Evolutionary conservation across 1,140 invertebrate species (phyloP).

Genomic region (Sarcophaga bullata): DNA sequence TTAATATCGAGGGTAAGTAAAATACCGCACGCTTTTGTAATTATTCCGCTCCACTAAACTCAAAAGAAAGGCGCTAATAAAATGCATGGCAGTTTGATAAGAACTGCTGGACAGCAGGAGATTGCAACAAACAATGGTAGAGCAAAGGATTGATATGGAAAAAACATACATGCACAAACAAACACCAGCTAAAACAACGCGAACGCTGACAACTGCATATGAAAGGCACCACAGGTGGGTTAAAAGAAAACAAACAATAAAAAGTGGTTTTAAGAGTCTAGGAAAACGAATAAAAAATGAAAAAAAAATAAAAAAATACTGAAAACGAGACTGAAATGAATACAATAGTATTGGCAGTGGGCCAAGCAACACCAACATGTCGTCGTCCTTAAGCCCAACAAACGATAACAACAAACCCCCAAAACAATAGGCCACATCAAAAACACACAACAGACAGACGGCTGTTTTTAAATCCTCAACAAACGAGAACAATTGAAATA

Average conservation of each 20-base stretch:
- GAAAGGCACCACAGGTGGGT: slow-evolving; percentile 33
- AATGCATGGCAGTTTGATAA: not conserved
- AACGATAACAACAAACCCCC: not conserved
- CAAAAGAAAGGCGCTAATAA: not conserved
- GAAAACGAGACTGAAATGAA: not conserved
- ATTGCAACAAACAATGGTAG: slow-evolving; percentile 3
- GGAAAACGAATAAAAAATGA: not conserved
- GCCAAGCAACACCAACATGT: slow-evolving; percentile 18
- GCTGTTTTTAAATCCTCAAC: not conserved
- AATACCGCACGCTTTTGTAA: too few species aligned
- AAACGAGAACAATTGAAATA: not conserved
- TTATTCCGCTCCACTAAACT: too few species aligned
- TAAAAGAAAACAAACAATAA: slow-evolving; percentile 1
- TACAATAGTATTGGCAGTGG: slow-evolving; percentile 16
- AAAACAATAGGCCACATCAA: not conserved
- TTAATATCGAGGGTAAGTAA: too few species aligned
- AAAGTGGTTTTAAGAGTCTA: not conserved
- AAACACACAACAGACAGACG: not conserved
- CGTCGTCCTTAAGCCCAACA: not conserved
- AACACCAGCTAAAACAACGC: slow-evolving; percentile 25
- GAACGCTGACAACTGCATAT: slow-evolving; percentile 28
- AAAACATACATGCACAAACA: not conserved
- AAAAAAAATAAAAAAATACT: too few species aligned
- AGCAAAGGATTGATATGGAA: slow-evolving; percentile 13
- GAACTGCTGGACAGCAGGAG: not conserved